phyloP scores from a whole-genome alignment of 2,888 invertebrate genomes.

The Lasioglossum oenotherae region DNA sequence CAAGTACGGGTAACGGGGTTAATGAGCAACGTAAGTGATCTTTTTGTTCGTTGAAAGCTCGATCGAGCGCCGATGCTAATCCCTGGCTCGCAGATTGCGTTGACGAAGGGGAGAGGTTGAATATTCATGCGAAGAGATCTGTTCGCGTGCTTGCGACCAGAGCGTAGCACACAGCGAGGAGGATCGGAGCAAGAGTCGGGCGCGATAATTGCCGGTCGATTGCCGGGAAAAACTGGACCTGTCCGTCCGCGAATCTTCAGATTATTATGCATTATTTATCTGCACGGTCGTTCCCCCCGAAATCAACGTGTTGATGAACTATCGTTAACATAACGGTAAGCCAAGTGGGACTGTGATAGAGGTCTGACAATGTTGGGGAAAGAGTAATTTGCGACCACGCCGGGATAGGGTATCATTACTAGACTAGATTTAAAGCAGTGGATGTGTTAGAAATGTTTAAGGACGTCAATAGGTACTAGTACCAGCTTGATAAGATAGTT shows the following conservation, averaged over 20 bases:
- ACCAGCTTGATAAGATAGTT: too few relatives aligned
- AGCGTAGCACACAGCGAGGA: neutral
- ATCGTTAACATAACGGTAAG: constrained; percentile 43
- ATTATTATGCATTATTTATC: constrained; percentile 56
- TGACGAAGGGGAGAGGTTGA: constrained; percentile 50
- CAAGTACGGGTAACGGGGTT: constrained; percentile 72
- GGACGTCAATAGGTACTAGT: too few relatives aligned
- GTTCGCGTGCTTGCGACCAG: constrained; percentile 15
- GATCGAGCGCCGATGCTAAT: constrained; percentile 61
- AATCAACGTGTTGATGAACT: constrained; percentile 6
- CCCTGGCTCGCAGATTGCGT: constrained; percentile 49
- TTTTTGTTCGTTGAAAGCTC: constrained; percentile 60
- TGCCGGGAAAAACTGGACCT: constrained; percentile 18
- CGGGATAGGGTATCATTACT: neutral
- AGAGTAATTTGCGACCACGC: neutral
- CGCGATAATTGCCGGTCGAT: constrained; percentile 22
- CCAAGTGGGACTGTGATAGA: neutral
- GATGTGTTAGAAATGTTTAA: too few relatives aligned
- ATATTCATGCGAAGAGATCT: constrained; percentile 58
- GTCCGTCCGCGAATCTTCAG: constrained; percentile 14
- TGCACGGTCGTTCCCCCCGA: neutral
- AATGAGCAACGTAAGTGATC: constrained; percentile 65
- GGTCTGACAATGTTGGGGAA: neutral
- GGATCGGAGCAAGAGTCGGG: neutral
- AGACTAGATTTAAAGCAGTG: too few relatives aligned